Evolutionary conservation across 1,140 invertebrate species (phyloP), one percentile per base, ranked within the genome.

Genomic region (Tribolium castaneum): DNA sequence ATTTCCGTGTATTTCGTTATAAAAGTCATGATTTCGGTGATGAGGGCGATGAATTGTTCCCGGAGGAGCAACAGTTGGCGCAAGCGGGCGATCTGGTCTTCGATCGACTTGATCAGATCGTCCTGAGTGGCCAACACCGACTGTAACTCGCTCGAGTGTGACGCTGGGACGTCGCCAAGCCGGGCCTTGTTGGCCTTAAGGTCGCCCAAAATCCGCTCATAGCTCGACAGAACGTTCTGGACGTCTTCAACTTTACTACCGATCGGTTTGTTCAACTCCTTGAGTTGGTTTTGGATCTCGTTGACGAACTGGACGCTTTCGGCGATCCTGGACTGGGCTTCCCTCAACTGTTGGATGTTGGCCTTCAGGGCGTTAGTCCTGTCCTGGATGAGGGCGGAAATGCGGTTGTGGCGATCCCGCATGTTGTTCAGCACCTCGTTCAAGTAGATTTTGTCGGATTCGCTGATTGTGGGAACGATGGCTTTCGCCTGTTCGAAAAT

Each of bases 1-100:
- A 97, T 90, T 84, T 95, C 93, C 0, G 94, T 95, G 84, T 97
- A 97, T 83, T 96, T 96, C 16, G 93, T 91, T 22, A 98, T 94
- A 79, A 97, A 95, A 4, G 92, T 93, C 82, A 93, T 93, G 54
- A 98, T 96, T 86, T 97, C 96, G 50, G 93, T 93, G 19, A 97
- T 92, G 4, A 98, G 86, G 0, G 93, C 92, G 52, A 96, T 92
- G 84, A 95, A 98, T 82, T 97, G 95, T 86, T 98, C 95, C 34
- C 96, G 90, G 0, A 97, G 84, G 0, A 95, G 83, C 1, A 98
- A 84, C 0, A 96, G 87, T 80, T 95, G 93, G 78, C 94, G 91
- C 0, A 96, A 86, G 86, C 91, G 92, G 0, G 92, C 91, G 78
- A 96, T 93, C 86, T 97, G 95, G 66, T 94, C 93, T 88, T 97